These are phyloP conservation scores for Rhodeus uyekii DNA, from an alignment of 2,797 vertebrate genomes.

Conservation along the genomic window DNA sequence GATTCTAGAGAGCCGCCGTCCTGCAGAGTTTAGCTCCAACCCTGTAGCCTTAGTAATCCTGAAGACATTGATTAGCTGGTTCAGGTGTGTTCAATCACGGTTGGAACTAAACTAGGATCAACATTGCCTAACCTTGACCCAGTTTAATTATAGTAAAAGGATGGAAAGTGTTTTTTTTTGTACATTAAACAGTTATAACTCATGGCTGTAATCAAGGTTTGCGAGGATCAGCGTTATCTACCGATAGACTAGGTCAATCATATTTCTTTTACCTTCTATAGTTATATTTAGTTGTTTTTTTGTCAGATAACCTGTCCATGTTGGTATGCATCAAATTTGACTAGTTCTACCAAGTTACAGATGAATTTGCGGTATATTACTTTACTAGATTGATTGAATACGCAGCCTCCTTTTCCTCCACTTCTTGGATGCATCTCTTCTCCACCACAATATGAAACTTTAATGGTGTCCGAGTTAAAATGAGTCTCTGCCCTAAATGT, in stretches of 20 bases:
- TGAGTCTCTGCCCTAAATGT: slow-evolving; percentile 67
- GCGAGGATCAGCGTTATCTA: no score
- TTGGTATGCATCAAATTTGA: not conserved
- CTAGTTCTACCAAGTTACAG: not conserved
- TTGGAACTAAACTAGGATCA: not conserved
- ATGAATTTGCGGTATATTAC: not conserved
- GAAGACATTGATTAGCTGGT: no score
- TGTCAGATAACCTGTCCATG: not conserved
- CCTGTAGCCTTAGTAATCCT: no score
- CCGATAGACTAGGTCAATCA: no score
- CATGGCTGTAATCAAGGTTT: no score
- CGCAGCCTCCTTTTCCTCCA: not conserved
- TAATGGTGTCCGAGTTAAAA: slow-evolving; percentile 77
- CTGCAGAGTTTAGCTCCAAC: no score
- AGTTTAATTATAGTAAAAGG: no score
- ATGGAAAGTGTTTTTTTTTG: no score
- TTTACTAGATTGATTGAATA: not conserved
- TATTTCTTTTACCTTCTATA: no score
- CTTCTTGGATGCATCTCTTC: slow-evolving; percentile 40
- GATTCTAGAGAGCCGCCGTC: no score
- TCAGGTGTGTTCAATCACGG: no score
- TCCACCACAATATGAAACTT: slow-evolving; percentile 71
- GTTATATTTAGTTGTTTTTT: not conserved
- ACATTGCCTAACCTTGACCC: not conserved
- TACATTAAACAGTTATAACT: no score